These are phyloP conservation scores for Eurypyga helias DNA, from an alignment of 2,113 vertebrate species.

Conservation along the genomic window DNA sequence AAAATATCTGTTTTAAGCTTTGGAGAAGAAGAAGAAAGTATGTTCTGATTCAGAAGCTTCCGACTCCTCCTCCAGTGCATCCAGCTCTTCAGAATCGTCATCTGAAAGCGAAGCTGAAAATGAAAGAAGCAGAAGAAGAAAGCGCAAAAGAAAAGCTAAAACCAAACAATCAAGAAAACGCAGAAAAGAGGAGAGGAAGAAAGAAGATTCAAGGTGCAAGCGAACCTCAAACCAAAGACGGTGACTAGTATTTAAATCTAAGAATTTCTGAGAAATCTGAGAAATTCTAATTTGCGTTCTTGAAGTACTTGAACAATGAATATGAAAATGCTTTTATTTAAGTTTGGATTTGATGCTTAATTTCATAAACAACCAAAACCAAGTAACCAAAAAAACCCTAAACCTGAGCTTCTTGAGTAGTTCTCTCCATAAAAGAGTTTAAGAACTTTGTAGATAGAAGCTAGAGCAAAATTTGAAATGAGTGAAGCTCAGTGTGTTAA, in stretches of 20 bases:
- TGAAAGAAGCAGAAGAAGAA: constrained; percentile 79
- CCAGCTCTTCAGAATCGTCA: constrained; percentile 80
- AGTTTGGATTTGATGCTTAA: not conserved
- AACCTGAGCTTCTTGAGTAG: not conserved
- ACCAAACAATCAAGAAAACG: constrained; percentile 83
- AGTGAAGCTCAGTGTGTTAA: not conserved
- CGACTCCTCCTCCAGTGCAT: constrained; percentile 81
- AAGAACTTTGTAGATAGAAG: not conserved
- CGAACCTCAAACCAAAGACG: constrained; percentile 60
- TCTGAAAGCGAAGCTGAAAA: constrained; percentile 83
- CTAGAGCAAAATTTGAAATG: not conserved
- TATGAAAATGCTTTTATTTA: not conserved
- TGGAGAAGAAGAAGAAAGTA: constrained; percentile 87
- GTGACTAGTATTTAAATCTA: constrained; percentile 55
- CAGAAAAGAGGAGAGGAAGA: constrained; percentile 76
- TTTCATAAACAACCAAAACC: not conserved
- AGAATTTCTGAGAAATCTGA: not conserved
- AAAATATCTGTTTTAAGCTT: constrained; percentile 72
- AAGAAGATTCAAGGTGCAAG: constrained; percentile 72
- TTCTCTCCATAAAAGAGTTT: not conserved
- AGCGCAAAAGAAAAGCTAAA: constrained; percentile 82
- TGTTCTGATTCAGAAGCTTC: constrained; percentile 78
- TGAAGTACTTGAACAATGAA: not conserved
- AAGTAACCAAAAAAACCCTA: not conserved
- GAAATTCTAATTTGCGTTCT: not conserved